Percentiles rank a stretch among this genome's conserved stretches.
These are phyloP conservation scores for Ostrea edulis DNA, from an alignment of 1,140 invertebrate genomes.

Conservation along the genomic window DNA sequence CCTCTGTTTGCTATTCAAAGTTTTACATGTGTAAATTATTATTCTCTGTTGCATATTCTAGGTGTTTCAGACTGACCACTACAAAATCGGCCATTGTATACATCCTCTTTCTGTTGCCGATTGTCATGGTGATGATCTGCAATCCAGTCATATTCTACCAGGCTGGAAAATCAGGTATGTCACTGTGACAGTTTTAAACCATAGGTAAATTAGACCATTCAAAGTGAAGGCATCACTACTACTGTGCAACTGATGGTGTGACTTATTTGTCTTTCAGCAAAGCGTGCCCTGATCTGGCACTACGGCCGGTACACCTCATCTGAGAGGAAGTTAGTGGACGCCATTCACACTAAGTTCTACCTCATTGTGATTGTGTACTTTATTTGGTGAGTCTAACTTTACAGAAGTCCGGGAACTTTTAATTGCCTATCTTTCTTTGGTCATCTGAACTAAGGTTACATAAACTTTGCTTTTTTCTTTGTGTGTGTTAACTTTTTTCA, in stretches of 20 bases:
- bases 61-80: neutral
- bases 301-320: constrained; percentile 49
- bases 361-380: constrained; percentile 46
- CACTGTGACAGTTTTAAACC: neutral
- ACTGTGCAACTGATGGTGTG: neutral
- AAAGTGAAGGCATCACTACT: neutral
- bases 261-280: constrained; percentile 44
- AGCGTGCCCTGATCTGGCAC: constrained; percentile 49
- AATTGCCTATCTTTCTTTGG: too few species aligned
- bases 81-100: constrained; percentile 17
- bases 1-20: neutral
- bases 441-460: too few species aligned
- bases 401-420: neutral
- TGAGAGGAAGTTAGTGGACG: constrained; percentile 54
- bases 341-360: constrained; percentile 53
- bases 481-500: too few species aligned
- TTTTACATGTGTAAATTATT: neutral
- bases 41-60: neutral
- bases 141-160: constrained; percentile 51
- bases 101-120: constrained; percentile 41
- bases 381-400: neutral
- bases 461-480: too few species aligned
- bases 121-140: constrained; percentile 37
- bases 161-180: constrained; percentile 52
- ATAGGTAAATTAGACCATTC: neutral